Evolutionary conservation across 2,113 vertebrate species (phyloP).

Genomic region (Forbesichthys papilliferus): DNA sequence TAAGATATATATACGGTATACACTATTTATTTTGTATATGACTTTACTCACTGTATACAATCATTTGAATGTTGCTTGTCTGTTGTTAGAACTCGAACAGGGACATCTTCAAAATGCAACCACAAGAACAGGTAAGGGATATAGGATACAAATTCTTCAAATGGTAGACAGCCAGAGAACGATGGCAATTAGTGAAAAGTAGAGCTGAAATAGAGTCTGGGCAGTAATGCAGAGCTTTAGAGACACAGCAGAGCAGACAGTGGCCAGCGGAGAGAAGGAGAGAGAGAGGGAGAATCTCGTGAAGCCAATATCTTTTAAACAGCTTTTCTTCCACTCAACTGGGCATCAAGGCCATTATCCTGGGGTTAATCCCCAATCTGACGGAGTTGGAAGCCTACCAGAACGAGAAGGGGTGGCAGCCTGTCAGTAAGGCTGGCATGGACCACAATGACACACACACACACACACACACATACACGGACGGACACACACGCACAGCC

Average conservation of each 20-base stretch:
- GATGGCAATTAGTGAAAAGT: conserved; percentile 21
- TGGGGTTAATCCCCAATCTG: conserved; percentile 77
- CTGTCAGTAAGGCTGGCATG: conserved; percentile 60
- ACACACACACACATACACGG: conserved; percentile 16
- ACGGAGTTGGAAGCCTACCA: conserved; percentile 68
- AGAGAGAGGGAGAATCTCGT: conserved; percentile 62
- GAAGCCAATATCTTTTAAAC: conserved; percentile 78
- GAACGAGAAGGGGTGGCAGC: conserved; percentile 69
- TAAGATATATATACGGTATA: no score
- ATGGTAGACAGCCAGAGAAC: background rate
- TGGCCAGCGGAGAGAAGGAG: conserved; percentile 45
- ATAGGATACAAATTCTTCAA: background rate
- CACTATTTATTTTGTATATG: no score
- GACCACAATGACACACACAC: conserved; percentile 59
- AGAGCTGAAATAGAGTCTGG: conserved; percentile 23
- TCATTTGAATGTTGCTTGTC: no score
- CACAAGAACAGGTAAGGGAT: background rate
- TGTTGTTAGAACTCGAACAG: no score
- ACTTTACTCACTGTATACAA: no score
- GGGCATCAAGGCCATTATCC: conserved; percentile 78
- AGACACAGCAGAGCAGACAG: conserved; percentile 32
- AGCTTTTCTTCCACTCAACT: conserved; percentile 79
- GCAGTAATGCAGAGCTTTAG: conserved; percentile 18
- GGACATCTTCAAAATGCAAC: no score
- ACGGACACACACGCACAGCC: conserved; percentile 9